Evolutionary conservation across 2,797 vertebrate genomes (phyloP).

Genomic region (Cottoperca gobio): DNA sequence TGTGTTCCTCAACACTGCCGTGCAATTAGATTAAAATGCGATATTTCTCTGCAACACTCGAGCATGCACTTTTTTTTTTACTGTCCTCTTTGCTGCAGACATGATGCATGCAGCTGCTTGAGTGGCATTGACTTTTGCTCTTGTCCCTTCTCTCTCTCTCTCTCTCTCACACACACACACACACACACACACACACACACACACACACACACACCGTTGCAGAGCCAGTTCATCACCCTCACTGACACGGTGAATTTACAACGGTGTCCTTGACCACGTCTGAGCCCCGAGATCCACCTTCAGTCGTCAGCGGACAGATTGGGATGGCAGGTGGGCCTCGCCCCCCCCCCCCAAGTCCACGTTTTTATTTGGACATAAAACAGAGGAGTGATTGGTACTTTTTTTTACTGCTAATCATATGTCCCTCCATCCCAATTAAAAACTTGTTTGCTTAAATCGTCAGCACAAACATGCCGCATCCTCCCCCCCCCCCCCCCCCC

Average conservation of each 20-base stretch:
- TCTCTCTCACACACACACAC: conserved; percentile 2
- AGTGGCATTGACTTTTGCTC: conserved; percentile 56
- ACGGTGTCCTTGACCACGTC: conserved; percentile 73
- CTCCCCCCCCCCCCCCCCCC: background rate
- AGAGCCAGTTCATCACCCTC: conserved; percentile 75
- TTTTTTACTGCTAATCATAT: conserved; percentile 67
- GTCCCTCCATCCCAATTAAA: conserved; percentile 75
- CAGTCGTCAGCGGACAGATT: conserved; percentile 63
- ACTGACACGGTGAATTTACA: conserved; percentile 73
- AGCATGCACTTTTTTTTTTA: conserved; percentile 23
- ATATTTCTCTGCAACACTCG: conserved; percentile 5
- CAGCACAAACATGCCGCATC: conserved; percentile 47
- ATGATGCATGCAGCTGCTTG: conserved; percentile 56
- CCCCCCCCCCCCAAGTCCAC: conserved; percentile 6
- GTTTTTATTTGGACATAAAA: conserved; percentile 69
- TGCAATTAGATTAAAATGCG: conserved; percentile 49
- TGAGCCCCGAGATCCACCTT: conserved; percentile 62
- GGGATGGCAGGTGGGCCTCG: conserved; percentile 57
- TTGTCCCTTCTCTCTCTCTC: conserved; percentile 30
- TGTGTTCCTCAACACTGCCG: conserved; percentile 11
- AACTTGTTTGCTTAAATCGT: conserved; percentile 70
- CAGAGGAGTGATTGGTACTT: conserved; percentile 38
- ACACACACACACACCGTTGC: conserved; percentile 31
- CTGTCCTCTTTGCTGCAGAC: conserved; percentile 38
- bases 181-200: conserved; percentile 24